Evolutionary conservation across 2,888 invertebrate species (phyloP).

Genomic region (Notodonta ziczac): DNA sequence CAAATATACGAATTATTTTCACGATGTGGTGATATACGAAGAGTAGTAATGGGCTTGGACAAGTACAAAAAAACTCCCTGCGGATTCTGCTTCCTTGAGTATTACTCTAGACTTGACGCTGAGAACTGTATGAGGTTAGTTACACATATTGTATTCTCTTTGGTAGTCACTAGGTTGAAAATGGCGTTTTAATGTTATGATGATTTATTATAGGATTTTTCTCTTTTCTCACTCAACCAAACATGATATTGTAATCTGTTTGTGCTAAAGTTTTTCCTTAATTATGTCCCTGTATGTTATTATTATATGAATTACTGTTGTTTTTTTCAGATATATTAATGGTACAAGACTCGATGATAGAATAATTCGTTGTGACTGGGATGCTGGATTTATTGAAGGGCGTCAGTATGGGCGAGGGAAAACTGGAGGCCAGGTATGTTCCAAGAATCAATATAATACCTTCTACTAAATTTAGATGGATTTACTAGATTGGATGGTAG

Average conservation of each 20-base stretch:
- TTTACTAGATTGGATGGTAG: too few relatives aligned
- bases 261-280: too few relatives aligned
- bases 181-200: too few relatives aligned
- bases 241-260: too few relatives aligned
- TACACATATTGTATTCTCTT: not conserved
- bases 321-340: conserved; percentile 91
- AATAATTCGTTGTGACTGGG: conserved; percentile 99
- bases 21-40: conserved; percentile 96
- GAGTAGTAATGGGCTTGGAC: conserved; percentile 98
- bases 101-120: conserved; percentile 89
- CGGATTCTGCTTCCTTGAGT: conserved; percentile 99
- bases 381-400: conserved; percentile 99
- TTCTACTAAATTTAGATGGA: too few relatives aligned
- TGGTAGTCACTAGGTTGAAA: too few relatives aligned
- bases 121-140: conserved; percentile 91
- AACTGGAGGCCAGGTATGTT: conserved; percentile 96
- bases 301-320: not conserved
- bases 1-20: conserved; percentile 98
- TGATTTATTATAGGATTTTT: too few relatives aligned
- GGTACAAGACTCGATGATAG: conserved; percentile 98
- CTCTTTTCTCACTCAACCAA: too few relatives aligned
- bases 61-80: conserved; percentile 99
- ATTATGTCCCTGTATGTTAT: not conserved
- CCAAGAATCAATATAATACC: too few relatives aligned
- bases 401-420: conserved; percentile 99